Base-by-base conservation (phyloP, 1,140 invertebrate genomes). In the Wiebesia pumilae region DNA sequence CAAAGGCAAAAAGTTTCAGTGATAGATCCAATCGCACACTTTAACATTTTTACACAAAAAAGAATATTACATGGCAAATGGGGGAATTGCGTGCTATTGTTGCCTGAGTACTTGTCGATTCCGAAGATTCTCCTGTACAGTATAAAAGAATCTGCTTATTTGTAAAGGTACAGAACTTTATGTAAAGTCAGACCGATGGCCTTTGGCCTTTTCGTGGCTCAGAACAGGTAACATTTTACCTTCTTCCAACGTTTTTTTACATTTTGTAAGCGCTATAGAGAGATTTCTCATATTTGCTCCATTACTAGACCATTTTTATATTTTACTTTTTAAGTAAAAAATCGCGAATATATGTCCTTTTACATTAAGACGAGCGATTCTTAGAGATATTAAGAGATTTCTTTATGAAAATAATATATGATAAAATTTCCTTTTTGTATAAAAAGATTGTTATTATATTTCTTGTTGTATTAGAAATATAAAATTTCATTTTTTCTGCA, bases 81-180 rank as follows among this genome's bases (percentile, higher is more conserved):
- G 75, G 0, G 12, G 35, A 84, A 78, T 84, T 30, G 83, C 75
- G 69, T 67, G 83, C 38, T 6, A 62, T 65, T 38, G 19, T 79
- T 75, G 35, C 16, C 7, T 43, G 21, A 16, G 7, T 51, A 24
- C 38, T 71, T 1, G 58, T 30, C 9, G 38, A 82, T 71, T 71
- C 71, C 30, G 16, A 83, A 73, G 43, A 83, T 69, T 35, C 3
- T 30, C 67, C 19, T 82, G 19, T n/a, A 33, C 30, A 35, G 33
- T 35, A 79, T n/a, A 35, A 38, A 80, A 43, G 27, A 43, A 67
- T 14, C 27, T 24, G 2, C 27, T 0, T 30, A 38, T 51, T n/a
- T 81, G 12, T 16, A 30, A 21, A 30, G 1, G 14, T 21, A 43
- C 21, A 19, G 7, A 75, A 9, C 47, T 54, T 51, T 54, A 79